phyloP scores from a whole-genome alignment of 2,888 invertebrate species.

The Microchrysa polita region DNA sequence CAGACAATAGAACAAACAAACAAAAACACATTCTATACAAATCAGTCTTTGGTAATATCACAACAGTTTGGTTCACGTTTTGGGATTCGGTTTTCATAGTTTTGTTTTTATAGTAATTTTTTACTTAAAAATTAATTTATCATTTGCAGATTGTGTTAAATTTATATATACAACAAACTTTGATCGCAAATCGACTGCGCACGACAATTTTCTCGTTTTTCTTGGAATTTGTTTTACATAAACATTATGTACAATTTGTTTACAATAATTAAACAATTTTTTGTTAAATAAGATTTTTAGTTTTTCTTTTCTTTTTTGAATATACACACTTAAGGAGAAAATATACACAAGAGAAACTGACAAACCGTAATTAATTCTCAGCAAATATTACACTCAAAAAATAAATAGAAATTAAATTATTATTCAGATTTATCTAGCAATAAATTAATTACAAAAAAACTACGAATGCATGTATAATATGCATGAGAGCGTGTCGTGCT shows the following conservation, averaged over 20 bases:
- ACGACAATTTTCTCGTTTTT: background rate
- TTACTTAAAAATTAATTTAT: constrained; percentile 15
- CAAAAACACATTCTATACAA: constrained; percentile 54
- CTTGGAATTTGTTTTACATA: constrained; percentile 27
- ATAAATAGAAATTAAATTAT: background rate
- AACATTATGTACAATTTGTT: constrained; percentile 43
- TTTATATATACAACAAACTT: too few relatives aligned
- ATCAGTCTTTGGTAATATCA: constrained; percentile 66
- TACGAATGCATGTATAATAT: background rate
- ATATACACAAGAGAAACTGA: constrained; percentile 15
- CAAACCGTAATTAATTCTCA: constrained; percentile 21
- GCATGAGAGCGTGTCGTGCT: too few relatives aligned
- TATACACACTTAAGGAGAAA: background rate
- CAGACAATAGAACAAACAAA: constrained; percentile 32
- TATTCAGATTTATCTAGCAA: background rate
- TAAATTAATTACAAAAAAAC: constrained; percentile 15
- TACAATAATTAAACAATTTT: constrained; percentile 28
- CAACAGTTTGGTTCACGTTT: constrained; percentile 65
- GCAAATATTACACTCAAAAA: too few relatives aligned
- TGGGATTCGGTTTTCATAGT: constrained; percentile 54
- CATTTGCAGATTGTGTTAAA: constrained; percentile 5
- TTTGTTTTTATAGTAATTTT: background rate
- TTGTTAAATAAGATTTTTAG: background rate
- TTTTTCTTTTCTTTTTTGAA: too few relatives aligned
- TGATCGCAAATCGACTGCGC: too few relatives aligned